These are phyloP conservation scores for Phasia obesa DNA, from an alignment of 2,888 invertebrate species.

Conservation along the genomic window DNA sequence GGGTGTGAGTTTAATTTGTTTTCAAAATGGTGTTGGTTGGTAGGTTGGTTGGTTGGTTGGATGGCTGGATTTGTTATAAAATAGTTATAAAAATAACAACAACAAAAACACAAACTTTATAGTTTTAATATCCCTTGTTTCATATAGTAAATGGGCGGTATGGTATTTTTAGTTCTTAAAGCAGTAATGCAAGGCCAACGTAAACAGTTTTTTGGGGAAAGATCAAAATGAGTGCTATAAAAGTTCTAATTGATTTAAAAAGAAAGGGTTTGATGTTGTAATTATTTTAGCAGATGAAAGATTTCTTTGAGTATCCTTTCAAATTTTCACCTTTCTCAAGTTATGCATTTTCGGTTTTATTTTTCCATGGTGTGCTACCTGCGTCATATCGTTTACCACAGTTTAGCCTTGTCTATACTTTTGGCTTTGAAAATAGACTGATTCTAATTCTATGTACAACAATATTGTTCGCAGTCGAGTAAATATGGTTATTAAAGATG, in stretches of 20 bases:
- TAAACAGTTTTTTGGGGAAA: constrained; percentile 9
- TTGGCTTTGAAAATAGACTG: too few relatives aligned
- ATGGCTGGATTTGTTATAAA: constrained; percentile 17
- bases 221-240: constrained; percentile 40
- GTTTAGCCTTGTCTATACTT: too few relatives aligned
- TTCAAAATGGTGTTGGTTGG: neutral
- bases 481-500: too few relatives aligned
- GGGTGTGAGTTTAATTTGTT: constrained; percentile 39
- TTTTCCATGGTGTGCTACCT: too few relatives aligned
- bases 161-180: neutral
- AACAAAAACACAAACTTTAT: constrained; percentile 4
- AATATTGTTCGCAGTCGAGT: too few relatives aligned
- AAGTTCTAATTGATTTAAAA: constrained; percentile 65
- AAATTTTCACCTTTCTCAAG: too few relatives aligned
- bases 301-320: too few relatives aligned
- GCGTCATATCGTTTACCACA: too few relatives aligned
- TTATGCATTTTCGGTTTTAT: too few relatives aligned
- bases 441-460: too few relatives aligned
- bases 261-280: constrained; percentile 57
- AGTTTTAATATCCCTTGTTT: constrained; percentile 12
- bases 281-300: constrained; percentile 5
- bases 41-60: constrained; percentile 40
- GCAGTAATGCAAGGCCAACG: neutral
- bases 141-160: neutral
- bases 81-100: constrained; percentile 21